phyloP scores from a whole-genome alignment of 1,140 invertebrate species.

The Meloidogyne hapla region DNA sequence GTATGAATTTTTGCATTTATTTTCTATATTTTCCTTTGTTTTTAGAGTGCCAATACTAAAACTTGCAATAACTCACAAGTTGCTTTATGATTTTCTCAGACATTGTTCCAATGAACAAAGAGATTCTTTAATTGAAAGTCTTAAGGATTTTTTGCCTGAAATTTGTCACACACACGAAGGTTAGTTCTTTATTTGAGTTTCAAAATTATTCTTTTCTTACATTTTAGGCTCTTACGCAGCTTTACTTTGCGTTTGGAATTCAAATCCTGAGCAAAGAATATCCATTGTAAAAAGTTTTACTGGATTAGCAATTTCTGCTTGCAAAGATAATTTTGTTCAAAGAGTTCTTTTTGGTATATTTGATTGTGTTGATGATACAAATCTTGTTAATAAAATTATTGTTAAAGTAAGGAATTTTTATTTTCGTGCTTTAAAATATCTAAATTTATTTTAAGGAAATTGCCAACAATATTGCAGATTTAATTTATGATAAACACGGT shows the following conservation, averaged over 20 bases:
- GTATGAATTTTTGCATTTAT: constrained; percentile 9
- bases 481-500: constrained; percentile 45
- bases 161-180: constrained; percentile 78
- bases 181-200: background rate
- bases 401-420: constrained; percentile 61
- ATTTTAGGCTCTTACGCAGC: constrained; percentile 74
- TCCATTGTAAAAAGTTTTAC: constrained; percentile 73
- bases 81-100: constrained; percentile 78
- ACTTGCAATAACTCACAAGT: constrained; percentile 73
- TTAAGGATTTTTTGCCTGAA: constrained; percentile 50
- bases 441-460: constrained; percentile 71
- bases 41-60: constrained; percentile 60
- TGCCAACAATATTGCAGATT: constrained; percentile 70
- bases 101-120: constrained; percentile 71
- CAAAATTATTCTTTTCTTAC: background rate
- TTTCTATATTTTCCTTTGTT: background rate
- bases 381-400: constrained; percentile 79
- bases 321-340: constrained; percentile 81
- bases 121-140: constrained; percentile 45
- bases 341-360: constrained; percentile 79
- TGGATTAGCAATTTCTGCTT: constrained; percentile 77
- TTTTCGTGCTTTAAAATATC: background rate
- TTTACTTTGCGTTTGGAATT: constrained; percentile 81
- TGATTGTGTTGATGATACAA: constrained; percentile 88
- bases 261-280: constrained; percentile 73